Conservation (phyloP, 2,113 vertebrate species). For the Todiramphus chloris region DNA sequence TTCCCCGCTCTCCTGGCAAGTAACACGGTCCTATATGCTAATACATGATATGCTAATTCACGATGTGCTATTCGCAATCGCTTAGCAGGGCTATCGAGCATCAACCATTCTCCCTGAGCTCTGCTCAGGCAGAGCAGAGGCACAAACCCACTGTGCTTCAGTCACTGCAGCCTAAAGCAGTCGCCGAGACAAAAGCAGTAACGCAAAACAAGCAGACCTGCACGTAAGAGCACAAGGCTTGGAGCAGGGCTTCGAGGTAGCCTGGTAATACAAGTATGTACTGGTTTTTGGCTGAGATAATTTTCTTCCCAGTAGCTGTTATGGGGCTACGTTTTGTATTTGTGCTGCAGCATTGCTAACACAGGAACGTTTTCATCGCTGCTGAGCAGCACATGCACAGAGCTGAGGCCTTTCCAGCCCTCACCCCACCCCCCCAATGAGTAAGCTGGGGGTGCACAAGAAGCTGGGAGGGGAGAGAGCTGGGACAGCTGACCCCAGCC, state of each 20-base stretch:
- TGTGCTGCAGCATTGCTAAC: neutral
- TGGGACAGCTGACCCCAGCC: neutral
- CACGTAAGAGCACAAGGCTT: neutral
- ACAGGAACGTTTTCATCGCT: neutral
- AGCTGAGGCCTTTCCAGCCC: neutral
- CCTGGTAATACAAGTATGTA: neutral
- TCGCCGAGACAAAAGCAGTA: neutral
- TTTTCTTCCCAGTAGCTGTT: neutral
- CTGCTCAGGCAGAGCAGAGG: neutral
- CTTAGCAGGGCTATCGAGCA: neutral
- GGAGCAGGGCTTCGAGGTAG: neutral
- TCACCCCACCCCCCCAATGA: neutral
- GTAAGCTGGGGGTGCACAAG: no score
- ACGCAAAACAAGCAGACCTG: neutral
- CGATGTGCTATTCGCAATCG: neutral
- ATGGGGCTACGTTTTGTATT: neutral
- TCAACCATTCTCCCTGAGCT: neutral
- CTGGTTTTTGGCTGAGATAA: neutral
- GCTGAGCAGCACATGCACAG: neutral
- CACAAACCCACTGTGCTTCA: neutral
- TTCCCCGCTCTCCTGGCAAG: neutral
- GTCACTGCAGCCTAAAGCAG: neutral
- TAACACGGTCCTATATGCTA: neutral
- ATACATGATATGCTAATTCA: neutral
- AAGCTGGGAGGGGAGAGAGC: neutral